Percentiles rank a stretch among this genome's conserved stretches.
These are phyloP conservation scores for Numenius arquata DNA, from an alignment of 2,113 vertebrate genomes.

Conservation along the genomic window DNA sequence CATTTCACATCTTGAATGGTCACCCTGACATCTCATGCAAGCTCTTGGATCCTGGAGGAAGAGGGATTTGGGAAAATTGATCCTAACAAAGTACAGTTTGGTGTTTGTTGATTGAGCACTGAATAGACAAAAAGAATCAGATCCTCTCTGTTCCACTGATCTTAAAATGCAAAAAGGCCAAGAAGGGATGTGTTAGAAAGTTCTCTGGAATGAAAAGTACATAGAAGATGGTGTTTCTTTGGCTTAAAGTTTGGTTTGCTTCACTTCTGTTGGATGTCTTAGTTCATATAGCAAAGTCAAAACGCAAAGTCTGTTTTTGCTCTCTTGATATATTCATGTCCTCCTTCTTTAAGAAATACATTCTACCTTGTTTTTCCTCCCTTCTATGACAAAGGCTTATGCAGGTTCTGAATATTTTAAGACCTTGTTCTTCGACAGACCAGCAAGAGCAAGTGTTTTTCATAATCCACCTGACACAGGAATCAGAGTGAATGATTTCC, in stretches of 20 bases:
- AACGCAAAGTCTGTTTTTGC: not conserved
- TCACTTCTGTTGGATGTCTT: not conserved
- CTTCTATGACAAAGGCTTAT: not conserved
- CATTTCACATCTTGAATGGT: not conserved
- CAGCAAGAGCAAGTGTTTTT: constrained; percentile 10
- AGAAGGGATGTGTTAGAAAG: not conserved
- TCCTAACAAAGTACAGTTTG: not conserved
- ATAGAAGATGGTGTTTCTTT: not conserved
- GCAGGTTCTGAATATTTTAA: constrained; percentile 74
- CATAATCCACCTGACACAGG: constrained; percentile 47
- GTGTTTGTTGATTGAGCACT: not conserved
- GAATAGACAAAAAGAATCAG: not conserved
- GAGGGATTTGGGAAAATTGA: not conserved
- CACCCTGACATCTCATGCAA: not conserved
- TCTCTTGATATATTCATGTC: not conserved
- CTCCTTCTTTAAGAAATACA: not conserved
- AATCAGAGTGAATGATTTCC: constrained; percentile 60
- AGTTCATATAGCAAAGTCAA: not conserved
- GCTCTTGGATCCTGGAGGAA: not conserved
- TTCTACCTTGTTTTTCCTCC: not conserved
- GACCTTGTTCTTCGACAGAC: constrained; percentile 21
- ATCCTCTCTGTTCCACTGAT: not conserved
- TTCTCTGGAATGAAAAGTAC: not conserved
- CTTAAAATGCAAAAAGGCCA: not conserved
- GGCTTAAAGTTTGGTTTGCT: not conserved